Evolutionary conservation across 2,888 invertebrate species (phyloP).

Genomic region (Atrina japonica): DNA sequence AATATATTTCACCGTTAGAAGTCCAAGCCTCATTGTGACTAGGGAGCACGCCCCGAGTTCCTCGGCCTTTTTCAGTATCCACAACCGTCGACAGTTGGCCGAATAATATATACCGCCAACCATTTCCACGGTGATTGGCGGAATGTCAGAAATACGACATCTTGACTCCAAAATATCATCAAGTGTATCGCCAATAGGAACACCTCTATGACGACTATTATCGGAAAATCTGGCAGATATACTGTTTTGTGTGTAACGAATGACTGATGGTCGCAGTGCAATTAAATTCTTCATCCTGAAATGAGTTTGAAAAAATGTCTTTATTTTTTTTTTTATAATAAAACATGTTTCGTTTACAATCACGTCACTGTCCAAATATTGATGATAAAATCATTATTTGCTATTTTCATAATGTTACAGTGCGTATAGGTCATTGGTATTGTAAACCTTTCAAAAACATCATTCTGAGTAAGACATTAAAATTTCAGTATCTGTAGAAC

Average conservation of each 20-base stretch:
- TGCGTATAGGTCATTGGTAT: too few species aligned
- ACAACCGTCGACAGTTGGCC: neutral
- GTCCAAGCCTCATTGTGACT: neutral
- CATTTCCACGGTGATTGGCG: conserved; percentile 9
- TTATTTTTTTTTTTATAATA: too few species aligned
- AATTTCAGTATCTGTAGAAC: too few species aligned
- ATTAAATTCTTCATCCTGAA: too few species aligned
- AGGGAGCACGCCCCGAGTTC: neutral
- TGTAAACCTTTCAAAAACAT: too few species aligned
- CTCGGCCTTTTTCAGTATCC: conserved; percentile 5
- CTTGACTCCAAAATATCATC: neutral
- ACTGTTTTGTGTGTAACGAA: conserved; percentile 9
- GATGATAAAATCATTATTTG: too few species aligned
- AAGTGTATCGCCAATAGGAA: conserved; percentile 1
- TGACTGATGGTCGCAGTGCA: neutral
- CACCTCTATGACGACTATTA: conserved; percentile 5
- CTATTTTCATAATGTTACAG: too few species aligned
- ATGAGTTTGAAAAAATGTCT: too few species aligned
- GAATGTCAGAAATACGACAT: neutral
- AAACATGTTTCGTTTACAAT: too few species aligned
- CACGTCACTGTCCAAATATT: too few species aligned
- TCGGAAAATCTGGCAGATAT: neutral
- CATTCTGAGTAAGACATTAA: too few species aligned
- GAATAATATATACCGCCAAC: conserved; percentile 1
- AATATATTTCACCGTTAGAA: neutral